Base-by-base conservation (phyloP, 2,797 vertebrate genomes). In the Ambastaia sidthimunki region DNA sequence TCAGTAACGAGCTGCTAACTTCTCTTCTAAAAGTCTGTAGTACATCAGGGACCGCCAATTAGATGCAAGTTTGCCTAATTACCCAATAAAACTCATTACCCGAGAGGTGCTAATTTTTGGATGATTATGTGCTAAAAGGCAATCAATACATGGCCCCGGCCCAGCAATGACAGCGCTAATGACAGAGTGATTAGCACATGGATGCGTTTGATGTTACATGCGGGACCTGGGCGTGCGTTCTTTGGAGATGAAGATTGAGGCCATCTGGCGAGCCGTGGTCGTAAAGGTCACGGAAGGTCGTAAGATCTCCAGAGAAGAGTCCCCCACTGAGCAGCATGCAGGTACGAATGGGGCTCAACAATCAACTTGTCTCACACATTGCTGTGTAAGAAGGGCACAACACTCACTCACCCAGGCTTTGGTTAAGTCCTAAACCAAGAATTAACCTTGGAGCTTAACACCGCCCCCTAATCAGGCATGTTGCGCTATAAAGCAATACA, bases 181-280 rank as follows among this genome's bases (percentile, higher is more conserved):
- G 71, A 73, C 60, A 71, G 41, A 23, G 9, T 55, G 48, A 75
- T 59, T 34, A 44, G 81, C 62, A 60, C 79, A 41, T 74, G 70
- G 65, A 21, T 55, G 9, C 41, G 59, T 7, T 44, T 77, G 44
- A 84, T 98, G 98, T 47, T 99, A 99, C 81, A 99, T 97, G 0
- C 89, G 96, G 6, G 98, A 99, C 89, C 97, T 97, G 0, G 98
- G 98, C 0, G 98, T 99, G 19, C 96, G 97, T n/a, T 96, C 98
- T 6, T 92, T 99, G 76, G 97, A 99, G 82, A 93, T 97, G 85
- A 97, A 96, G 89, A 91, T 98, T 1, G 97, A 96, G 19, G 97
- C 96, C 0, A 93, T 99, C 80, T 99, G 98, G 90, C 93, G 97
- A 54, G 98, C 97, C 0, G 98, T 99, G 82, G 98, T 97, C 0